phyloP scores from a whole-genome alignment of 2,113 vertebrate genomes.

The Henicopernis longicauda region DNA sequence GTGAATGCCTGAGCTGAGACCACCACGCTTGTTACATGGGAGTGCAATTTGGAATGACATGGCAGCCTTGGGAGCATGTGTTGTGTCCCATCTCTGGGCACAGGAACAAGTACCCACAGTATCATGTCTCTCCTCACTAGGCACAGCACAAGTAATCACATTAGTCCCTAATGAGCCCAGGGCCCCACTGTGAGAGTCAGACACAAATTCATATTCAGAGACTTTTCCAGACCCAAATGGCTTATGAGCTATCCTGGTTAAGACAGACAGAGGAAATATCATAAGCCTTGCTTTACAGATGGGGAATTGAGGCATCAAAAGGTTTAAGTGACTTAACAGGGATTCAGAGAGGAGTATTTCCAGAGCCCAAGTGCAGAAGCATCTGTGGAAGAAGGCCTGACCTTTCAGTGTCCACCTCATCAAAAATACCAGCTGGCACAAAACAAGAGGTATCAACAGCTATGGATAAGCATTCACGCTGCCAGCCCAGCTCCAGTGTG shows the following conservation, averaged over 20 bases:
- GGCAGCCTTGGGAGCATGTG: background rate
- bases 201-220: background rate
- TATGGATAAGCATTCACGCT: background rate
- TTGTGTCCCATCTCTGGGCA: background rate
- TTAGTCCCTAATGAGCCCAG: background rate
- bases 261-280: background rate
- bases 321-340: background rate
- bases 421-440: background rate
- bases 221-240: background rate
- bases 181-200: background rate
- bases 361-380: background rate
- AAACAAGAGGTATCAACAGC: background rate
- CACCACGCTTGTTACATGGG: fast-evolving
- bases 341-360: background rate
- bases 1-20: background rate
- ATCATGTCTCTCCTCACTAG: background rate
- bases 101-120: background rate
- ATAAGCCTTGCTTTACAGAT: background rate
- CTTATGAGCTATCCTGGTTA: background rate
- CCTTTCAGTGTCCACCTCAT: background rate
- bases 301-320: background rate
- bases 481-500: fast-evolving
- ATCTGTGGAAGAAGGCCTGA: background rate
- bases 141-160: background rate
- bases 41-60: background rate